Evolutionary conservation across 2,113 vertebrate genomes (phyloP), one percentile per base, ranked within the genome.

Genomic region (Chascanopsetta lugubris): DNA sequence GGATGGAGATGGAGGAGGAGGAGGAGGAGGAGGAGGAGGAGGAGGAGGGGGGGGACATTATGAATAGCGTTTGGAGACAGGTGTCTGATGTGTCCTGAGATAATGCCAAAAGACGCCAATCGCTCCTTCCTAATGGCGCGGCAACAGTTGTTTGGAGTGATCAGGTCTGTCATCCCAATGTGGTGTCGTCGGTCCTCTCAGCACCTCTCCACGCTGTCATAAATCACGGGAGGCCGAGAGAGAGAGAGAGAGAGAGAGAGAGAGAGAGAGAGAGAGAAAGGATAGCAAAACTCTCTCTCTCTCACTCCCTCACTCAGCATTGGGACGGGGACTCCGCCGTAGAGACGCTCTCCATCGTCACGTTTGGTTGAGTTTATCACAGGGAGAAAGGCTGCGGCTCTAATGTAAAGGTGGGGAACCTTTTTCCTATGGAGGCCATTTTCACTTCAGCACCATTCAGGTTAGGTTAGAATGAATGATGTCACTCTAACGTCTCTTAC

Each of bases 21-120:
- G 40, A 49, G 54, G 61, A 71, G 45, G 56, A 50, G 36, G 17
- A 50, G 56, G 75, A 57, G n/a, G n/a, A n/a, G 81, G 63, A 64
- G 60, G 40, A 49, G 54, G 61, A 71, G 45, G 56, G 53, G 36
- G 17, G 54, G 56, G 75, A 57, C 67, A 58, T 88, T 86, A 88
- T 78, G 72, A 86, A 87, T 85, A 65, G 76, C 77, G 83, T 85
- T 88, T 83, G 78, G 83, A 91, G 86, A 85, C 83, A 85, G 77
- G 81, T 89, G 84, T 86, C 88, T 87, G 88, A 91, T 90, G 82
- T 61, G 53, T 71, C 77, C 73, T 75, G 80, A 80, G 83, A 90
- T 89, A 85, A 88, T 79, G 77, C 80, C 80, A 77, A 80, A 75
- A 89, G 59, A 83, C 72, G 71, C 48, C 71, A 75, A 82, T 91